Evolutionary conservation across 1,140 invertebrate species (phyloP).

Genomic region (Drosophila ananassae): DNA sequence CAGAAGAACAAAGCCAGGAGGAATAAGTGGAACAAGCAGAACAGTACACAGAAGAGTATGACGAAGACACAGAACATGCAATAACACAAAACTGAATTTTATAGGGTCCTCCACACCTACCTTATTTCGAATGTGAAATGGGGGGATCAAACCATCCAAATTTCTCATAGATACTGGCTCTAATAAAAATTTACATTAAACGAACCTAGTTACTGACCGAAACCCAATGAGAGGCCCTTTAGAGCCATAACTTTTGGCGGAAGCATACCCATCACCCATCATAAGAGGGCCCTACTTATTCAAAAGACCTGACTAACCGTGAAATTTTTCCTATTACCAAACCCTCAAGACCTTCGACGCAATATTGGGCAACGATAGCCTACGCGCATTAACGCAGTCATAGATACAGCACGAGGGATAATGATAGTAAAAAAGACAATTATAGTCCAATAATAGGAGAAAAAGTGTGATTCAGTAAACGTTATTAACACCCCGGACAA

Average conservation of each 20-base stretch:
- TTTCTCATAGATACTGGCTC: neutral
- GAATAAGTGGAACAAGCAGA: too few species aligned
- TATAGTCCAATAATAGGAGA: neutral
- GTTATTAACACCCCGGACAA: neutral
- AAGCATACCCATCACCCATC: too few species aligned
- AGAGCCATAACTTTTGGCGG: too few species aligned
- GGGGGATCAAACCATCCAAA: neutral
- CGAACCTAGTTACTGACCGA: too few species aligned
- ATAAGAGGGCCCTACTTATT: neutral
- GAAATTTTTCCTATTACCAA: neutral
- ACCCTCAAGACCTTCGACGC: neutral
- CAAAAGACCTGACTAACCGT: neutral
- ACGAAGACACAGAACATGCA: too few species aligned
- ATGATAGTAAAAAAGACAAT: neutral
- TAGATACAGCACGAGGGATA: neutral
- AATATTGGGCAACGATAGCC: neutral
- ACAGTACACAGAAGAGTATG: too few species aligned
- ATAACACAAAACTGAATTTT: too few species aligned
- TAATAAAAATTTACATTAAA: neutral
- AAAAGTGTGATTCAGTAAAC: neutral
- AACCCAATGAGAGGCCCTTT: too few species aligned
- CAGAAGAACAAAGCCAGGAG: too few species aligned
- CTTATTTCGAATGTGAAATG: neutral
- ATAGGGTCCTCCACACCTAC: neutral
- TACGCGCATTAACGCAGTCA: neutral